These are phyloP conservation scores for Endotricha flammealis DNA, from an alignment of 2,888 invertebrate genomes.

Conservation along the genomic window DNA sequence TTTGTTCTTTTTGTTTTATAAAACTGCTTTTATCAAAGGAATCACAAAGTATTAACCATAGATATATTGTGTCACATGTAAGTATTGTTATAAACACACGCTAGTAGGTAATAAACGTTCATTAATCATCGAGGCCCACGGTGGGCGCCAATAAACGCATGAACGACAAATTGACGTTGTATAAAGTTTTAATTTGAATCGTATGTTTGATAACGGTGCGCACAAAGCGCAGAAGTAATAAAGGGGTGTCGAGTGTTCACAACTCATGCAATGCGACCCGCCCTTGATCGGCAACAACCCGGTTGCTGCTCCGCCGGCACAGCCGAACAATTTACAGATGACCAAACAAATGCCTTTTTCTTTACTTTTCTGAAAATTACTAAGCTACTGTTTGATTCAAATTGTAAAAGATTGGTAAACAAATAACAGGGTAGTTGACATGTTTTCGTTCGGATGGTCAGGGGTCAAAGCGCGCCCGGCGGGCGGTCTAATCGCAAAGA, in stretches of 20 bases:
- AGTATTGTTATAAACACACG: neutral
- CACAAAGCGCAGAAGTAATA: constrained; percentile 70
- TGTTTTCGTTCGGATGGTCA: constrained; percentile 39
- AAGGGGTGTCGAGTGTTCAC: constrained; percentile 67
- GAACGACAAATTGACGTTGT: constrained; percentile 47
- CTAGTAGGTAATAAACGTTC: neutral
- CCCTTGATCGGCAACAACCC: constrained; percentile 15
- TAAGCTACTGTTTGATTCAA: too few species aligned
- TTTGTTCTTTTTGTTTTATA: constrained; percentile 29
- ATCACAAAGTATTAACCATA: too few species aligned
- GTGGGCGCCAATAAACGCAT: constrained; percentile 50
- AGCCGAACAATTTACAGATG: constrained; percentile 17
- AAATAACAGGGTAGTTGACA: constrained; percentile 18
- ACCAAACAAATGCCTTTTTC: constrained; percentile 13
- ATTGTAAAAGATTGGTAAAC: constrained; percentile 2
- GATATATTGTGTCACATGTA: too few species aligned
- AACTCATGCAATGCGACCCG: constrained; percentile 32
- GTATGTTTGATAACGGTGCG: constrained; percentile 57
- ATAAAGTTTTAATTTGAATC: constrained; percentile 64
- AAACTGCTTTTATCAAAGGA: too few species aligned
- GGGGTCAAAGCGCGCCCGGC: constrained; percentile 43
- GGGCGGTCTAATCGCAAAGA: constrained; percentile 63
- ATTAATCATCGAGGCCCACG: constrained; percentile 27
- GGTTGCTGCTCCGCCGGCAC: constrained; percentile 18
- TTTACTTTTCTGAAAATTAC: neutral